Evolutionary conservation across 2,888 invertebrate genomes (phyloP).

Genomic region (Crossocerus cetratus): DNA sequence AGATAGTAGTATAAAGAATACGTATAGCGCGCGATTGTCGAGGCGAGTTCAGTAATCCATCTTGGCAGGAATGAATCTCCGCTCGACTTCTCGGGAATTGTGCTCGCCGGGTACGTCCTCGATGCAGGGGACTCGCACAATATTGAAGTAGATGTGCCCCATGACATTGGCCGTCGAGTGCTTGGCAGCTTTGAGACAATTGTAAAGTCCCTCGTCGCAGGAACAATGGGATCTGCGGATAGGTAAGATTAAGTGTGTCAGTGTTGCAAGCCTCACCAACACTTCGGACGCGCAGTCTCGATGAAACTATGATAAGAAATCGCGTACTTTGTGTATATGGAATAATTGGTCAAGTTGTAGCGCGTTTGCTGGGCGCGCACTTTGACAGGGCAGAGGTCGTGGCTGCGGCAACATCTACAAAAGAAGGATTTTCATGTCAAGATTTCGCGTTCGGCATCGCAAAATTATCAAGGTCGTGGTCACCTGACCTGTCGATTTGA

Average conservation of each 20-base stretch:
- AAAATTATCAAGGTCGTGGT: background rate
- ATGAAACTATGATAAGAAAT: background rate
- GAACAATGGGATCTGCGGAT: constrained; percentile 87
- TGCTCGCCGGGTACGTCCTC: constrained; percentile 77
- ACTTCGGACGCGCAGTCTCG: no score
- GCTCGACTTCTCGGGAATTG: constrained; percentile 25
- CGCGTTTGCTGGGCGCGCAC: constrained; percentile 83
- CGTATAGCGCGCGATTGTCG: no score
- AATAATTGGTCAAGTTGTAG: constrained; percentile 91
- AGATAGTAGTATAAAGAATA: constrained; percentile 13
- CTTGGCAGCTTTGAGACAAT: constrained; percentile 87
- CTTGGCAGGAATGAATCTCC: constrained; percentile 59
- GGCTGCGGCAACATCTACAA: constrained; percentile 88
- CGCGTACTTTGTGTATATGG: constrained; percentile 87
- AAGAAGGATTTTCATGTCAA: background rate
- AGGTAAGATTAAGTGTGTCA: background rate
- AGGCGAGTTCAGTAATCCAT: constrained; percentile 35
- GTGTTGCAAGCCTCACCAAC: no score
- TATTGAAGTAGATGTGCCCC: constrained; percentile 92
- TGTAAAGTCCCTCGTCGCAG: constrained; percentile 90
- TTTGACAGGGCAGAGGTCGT: constrained; percentile 94
- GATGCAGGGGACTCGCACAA: constrained; percentile 87
- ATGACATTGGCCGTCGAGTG: constrained; percentile 86
- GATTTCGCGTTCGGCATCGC: background rate
- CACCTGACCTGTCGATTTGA: constrained; percentile 70